Conservation (phyloP, 2,888 invertebrate species). For the Oxystoma pomonae region DNA sequence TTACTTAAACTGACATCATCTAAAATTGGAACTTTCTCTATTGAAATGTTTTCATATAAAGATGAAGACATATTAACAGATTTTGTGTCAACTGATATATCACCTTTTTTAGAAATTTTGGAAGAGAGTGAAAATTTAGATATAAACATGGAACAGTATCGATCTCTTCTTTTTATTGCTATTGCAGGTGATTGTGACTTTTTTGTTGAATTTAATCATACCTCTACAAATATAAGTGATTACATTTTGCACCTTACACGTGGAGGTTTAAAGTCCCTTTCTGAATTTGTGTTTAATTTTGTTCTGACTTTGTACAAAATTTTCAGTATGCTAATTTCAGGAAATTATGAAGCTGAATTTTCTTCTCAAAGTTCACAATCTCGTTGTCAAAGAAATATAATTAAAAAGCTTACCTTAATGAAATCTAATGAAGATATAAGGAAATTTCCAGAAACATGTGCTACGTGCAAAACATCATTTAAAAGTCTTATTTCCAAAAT, state of each 20-base stretch:
- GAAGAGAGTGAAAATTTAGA: not conserved
- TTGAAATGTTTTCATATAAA: not conserved
- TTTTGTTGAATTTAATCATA: not conserved
- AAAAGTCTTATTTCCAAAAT: not conserved
- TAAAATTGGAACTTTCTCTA: not conserved
- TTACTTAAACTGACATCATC: not conserved
- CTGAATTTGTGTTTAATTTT: not conserved
- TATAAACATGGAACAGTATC: not conserved
- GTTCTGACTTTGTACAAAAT: not conserved
- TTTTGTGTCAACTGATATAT: not conserved
- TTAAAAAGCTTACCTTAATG: not conserved
- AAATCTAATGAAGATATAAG: not conserved
- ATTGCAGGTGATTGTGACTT: not conserved
- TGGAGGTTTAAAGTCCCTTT: not conserved
- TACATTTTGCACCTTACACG: not conserved
- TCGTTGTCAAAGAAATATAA: not conserved
- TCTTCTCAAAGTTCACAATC: not conserved
- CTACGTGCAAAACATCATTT: not conserved
- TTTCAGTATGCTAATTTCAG: not conserved
- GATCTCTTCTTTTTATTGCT: not conserved
- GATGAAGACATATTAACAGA: not conserved
- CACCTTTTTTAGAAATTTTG: not conserved
- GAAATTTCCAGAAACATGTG: not conserved
- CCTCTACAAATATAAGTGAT: not conserved
- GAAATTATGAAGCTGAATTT: not conserved